A percentile compares a stretch with the other conserved stretches of the same genome.
Conservation (phyloP, 2,888 invertebrate species). For the Folsomia candida region DNA sequence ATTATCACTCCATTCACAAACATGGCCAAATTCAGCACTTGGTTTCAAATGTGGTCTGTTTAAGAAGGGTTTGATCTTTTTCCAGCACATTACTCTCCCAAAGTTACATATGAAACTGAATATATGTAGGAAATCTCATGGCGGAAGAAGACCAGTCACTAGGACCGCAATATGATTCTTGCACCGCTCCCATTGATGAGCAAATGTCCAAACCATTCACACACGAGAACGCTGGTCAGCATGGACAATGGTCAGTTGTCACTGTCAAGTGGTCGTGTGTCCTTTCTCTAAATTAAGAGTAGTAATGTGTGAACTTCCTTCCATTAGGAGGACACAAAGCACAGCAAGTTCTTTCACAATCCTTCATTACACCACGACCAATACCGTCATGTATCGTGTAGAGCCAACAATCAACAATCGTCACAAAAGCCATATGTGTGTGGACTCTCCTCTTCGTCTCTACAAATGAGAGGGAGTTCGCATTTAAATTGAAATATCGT, state of each 20-base stretch:
- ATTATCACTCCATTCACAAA: conserved; percentile 3
- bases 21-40: background rate
- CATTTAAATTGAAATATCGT: background rate
- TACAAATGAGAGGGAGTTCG: background rate
- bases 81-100: no score
- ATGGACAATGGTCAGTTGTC: conserved; percentile 12
- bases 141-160: no score
- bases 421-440: background rate
- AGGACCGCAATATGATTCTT: no score
- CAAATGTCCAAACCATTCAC: background rate
- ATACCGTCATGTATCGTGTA: no score
- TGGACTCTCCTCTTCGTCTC: background rate
- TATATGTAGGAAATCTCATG: no score
- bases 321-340: background rate
- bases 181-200: background rate
- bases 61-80: no score
- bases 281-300: conserved; percentile 10
- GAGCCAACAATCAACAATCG: background rate
- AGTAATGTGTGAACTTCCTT: conserved; percentile 4
- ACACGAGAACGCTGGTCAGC: background rate
- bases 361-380: background rate
- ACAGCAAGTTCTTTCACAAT: background rate
- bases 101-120: no score
- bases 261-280: conserved; percentile 15
- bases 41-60: background rate